A percentile compares a stretch with the other conserved stretches of the same genome.
Conservation (phyloP, 2,888 invertebrate genomes). For the Leptinotarsa rubiginosa region DNA sequence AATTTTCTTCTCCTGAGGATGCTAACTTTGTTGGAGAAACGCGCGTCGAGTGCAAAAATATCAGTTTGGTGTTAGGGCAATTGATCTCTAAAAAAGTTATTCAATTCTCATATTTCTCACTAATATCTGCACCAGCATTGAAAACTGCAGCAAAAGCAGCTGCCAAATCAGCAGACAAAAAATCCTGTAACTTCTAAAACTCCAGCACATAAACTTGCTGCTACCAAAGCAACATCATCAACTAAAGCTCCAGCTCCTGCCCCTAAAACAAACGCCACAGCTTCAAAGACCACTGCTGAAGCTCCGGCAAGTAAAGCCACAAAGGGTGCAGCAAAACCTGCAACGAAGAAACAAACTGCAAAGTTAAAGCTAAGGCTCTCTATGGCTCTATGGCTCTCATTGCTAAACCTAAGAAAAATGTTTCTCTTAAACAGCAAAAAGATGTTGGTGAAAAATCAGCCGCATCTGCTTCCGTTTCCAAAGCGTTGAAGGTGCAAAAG, state of each 20-base stretch:
- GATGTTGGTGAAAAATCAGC: constrained; percentile 68
- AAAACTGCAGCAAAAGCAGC: constrained; percentile 49
- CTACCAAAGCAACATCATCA: constrained; percentile 56
- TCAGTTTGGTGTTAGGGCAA: too few species aligned
- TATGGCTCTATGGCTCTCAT: constrained; percentile 66
- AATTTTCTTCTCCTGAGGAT: too few species aligned
- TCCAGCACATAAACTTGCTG: constrained; percentile 47
- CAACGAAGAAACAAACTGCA: constrained; percentile 50
- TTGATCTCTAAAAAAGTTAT: too few species aligned
- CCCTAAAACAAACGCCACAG: constrained; percentile 42
- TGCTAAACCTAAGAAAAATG: constrained; percentile 70
- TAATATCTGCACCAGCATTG: constrained; percentile 61
- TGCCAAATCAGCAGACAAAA: constrained; percentile 48
- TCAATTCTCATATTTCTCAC: too few species aligned
- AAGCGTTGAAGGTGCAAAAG: constrained; percentile 87
- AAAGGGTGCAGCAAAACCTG: constrained; percentile 58
- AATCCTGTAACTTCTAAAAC: constrained; percentile 58
- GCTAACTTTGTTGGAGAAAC: too few species aligned
- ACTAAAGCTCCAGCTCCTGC: constrained; percentile 57
- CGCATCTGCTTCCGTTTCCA: constrained; percentile 69
- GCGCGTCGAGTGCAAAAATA: too few species aligned
- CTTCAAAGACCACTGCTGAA: constrained; percentile 64
- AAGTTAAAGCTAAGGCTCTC: constrained; percentile 54
- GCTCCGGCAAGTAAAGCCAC: constrained; percentile 53
- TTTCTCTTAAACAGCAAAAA: constrained; percentile 69